Evolutionary conservation across 1,140 invertebrate genomes (phyloP).

Genomic region (Drosophila malerkotliana): DNA sequence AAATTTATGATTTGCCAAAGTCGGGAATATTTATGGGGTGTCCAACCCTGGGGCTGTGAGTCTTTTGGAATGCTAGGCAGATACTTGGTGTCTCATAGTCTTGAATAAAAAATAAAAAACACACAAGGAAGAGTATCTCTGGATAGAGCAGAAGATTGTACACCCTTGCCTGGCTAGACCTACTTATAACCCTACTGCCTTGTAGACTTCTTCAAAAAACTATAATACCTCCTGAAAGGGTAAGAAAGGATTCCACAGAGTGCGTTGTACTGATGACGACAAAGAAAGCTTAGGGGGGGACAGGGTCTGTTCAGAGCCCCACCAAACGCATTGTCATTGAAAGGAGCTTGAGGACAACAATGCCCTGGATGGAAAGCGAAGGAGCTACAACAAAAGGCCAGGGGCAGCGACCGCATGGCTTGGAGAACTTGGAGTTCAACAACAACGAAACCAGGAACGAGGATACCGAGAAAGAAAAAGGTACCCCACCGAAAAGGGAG

Average conservation of each 20-base stretch:
- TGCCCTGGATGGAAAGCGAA: constrained; percentile 27
- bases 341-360: constrained; percentile 72
- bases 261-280: constrained; percentile 48
- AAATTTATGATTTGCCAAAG: constrained; percentile 16
- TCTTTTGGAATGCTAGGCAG: neutral
- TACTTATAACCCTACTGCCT: no score
- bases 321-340: constrained; percentile 76
- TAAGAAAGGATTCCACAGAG: constrained; percentile 24
- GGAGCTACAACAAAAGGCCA: constrained; percentile 53
- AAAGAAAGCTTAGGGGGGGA: constrained; percentile 14
- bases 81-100: constrained; percentile 7
- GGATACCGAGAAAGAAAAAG: constrained; percentile 17
- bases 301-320: constrained; percentile 1
- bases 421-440: constrained; percentile 68
- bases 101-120: constrained; percentile 11
- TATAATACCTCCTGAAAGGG: neutral
- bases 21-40: constrained; percentile 20
- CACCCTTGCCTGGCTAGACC: neutral
- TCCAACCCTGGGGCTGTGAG: neutral
- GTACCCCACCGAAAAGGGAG: neutral
- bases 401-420: constrained; percentile 78
- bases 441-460: constrained; percentile 3
- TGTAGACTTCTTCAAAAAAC: neutral
- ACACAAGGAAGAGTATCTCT: neutral
- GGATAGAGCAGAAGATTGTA: neutral